phyloP scores from a whole-genome alignment of 2,797 vertebrate genomes.

The Monodelphis domestica region DNA sequence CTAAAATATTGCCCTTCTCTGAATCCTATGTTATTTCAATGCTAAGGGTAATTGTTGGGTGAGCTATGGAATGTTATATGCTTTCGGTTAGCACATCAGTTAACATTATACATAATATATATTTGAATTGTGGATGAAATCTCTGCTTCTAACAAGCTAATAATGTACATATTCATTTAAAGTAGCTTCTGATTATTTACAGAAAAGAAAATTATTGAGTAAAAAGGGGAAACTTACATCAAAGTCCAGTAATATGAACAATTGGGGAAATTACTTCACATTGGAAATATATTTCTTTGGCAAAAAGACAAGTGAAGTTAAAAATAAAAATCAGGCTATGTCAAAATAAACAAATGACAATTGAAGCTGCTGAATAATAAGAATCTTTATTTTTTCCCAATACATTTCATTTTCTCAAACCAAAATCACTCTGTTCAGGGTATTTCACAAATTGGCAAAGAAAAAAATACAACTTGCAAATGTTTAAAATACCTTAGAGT shows the following conservation, averaged over 20 bases:
- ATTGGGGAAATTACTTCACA: not conserved
- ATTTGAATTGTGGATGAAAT: not conserved
- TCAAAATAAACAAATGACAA: not conserved
- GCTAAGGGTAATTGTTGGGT: not conserved
- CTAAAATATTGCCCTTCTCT: not conserved
- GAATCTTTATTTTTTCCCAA: not conserved
- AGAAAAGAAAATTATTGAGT: not conserved
- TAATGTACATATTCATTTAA: conserved; percentile 18
- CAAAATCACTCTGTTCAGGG: not conserved
- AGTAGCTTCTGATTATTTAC: not conserved
- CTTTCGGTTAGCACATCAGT: not conserved
- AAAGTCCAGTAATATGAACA: not conserved
- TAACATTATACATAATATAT: not conserved
- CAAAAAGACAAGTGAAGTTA: not conserved
- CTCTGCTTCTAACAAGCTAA: not conserved
- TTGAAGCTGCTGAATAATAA: not conserved
- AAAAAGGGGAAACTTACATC: not conserved
- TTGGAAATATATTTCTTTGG: not conserved
- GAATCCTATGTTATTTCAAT: not conserved
- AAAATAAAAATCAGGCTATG: not conserved
- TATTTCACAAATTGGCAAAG: not conserved
- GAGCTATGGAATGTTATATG: not conserved
- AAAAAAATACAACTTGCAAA: not conserved
- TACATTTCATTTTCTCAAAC: not conserved
- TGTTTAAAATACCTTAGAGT: not conserved